Percentiles rank a stretch among this genome's conserved stretches.
Evolutionary conservation across 1,140 invertebrate genomes (phyloP).

Genomic region (Hycleus phaleratus): DNA sequence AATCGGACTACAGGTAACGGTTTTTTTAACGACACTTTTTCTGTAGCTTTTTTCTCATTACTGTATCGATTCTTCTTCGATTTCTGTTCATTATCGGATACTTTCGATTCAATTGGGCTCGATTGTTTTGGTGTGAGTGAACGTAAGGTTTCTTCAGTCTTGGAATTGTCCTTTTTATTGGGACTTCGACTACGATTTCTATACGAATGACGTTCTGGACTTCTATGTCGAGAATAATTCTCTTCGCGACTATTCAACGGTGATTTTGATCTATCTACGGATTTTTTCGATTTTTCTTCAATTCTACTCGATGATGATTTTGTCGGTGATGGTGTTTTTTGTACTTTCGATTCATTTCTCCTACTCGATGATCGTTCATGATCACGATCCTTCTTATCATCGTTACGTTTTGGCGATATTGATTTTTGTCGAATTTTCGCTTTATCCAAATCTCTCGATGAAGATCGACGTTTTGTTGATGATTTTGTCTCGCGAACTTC

Average conservation of each 20-base stretch:
- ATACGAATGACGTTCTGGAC: background rate
- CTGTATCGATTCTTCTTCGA: slow-evolving; percentile 2
- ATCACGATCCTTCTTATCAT: background rate
- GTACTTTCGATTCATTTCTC: slow-evolving; percentile 4
- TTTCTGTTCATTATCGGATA: background rate
- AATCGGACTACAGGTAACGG: slow-evolving; percentile 52
- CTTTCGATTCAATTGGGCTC: background rate
- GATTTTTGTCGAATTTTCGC: slow-evolving; percentile 1
- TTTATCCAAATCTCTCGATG: background rate
- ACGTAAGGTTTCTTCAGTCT: background rate
- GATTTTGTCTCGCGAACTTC: slow-evolving; percentile 4
- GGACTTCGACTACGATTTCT: background rate
- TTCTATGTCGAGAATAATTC: background rate
- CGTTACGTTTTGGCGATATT: background rate
- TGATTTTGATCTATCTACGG: background rate
- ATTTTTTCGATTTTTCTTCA: slow-evolving; percentile 4
- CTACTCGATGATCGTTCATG: background rate
- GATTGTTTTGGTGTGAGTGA: slow-evolving; percentile 1
- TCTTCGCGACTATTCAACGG: background rate
- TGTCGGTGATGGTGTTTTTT: slow-evolving; percentile 6
- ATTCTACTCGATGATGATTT: slow-evolving; percentile 1
- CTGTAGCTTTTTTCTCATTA: slow-evolving; percentile 16
- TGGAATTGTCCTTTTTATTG: background rate
- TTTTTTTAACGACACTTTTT: slow-evolving; percentile 32
- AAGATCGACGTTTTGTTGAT: background rate